Evolutionary conservation across 2,888 invertebrate species (phyloP), one percentile per base, ranked within the genome.

Genomic region (Saturnia japonica): DNA sequence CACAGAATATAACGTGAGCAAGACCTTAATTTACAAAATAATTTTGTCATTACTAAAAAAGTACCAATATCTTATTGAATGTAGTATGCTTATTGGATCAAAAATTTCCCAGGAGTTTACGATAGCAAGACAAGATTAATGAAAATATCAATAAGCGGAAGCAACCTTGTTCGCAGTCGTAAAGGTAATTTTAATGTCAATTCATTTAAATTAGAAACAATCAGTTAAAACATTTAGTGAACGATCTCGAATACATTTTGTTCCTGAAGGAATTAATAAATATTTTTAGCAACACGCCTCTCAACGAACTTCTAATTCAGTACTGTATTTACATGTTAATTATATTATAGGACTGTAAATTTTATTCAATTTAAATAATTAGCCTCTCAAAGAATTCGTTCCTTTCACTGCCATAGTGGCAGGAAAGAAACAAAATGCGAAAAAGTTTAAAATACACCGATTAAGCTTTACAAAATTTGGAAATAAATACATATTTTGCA

Each of bases 401-500:
- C 22, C 69, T n/a, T 16, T 54, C 42, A 12, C n/a, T 51, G 40
- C 16, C 40, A 70, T 12, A n/a, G 19, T 12, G 47, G 34, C 19
- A 66, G 54, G 34, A 67, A 70, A 70, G 67, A 70, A 67, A 67
- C 54, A 54, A 43, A 40, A 57, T 22, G 22, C 19, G 40, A 72
- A 51, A 70, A 72, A 74, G 74, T 70, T 71, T 76, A 75, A n/a
- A n/a, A 79, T 75, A 74, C 74, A 16, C 67, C 74, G 78, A 74
- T 79, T 77, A 77, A 43, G 45, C 42, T 54, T 67, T 43, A 74
- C 78, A 75, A 72, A 75, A 75, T 76, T 79, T 78, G 77, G 74
- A 78, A 75, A 74, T 77, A 77, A 75, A 74, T 71, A 73, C 73
- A 72, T 75, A 72, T 72, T 60, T 73, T 69, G 70, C 68, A 73